Evolutionary conservation across 2,113 vertebrate genomes (phyloP).

Genomic region (Anarhynchus alexandrinus): DNA sequence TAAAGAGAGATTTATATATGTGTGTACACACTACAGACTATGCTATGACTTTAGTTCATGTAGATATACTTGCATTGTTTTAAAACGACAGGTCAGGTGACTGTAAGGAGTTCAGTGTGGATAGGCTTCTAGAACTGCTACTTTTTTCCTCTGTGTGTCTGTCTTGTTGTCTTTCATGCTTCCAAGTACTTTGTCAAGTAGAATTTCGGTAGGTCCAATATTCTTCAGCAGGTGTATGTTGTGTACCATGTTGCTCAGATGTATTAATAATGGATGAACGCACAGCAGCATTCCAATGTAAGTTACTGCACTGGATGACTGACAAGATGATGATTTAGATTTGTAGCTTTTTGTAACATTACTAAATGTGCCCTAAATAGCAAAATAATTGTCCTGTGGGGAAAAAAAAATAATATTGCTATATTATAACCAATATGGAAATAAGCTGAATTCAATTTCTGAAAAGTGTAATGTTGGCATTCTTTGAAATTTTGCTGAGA

Average conservation of each 20-base stretch:
- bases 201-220: background rate
- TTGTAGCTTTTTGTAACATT: background rate
- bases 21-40: background rate
- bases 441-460: background rate
- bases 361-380: background rate
- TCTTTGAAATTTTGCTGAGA: background rate
- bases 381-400: background rate
- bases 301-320: background rate
- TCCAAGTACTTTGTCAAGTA: background rate
- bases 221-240: background rate
- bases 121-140: background rate
- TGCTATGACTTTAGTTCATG: background rate
- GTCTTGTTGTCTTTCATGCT: background rate
- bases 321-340: background rate
- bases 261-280: background rate
- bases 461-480: background rate
- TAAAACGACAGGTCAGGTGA: background rate
- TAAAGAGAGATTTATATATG: background rate
- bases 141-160: background rate
- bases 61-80: background rate
- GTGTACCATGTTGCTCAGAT: background rate
- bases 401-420: too few relatives aligned
- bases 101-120: background rate
- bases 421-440: background rate
- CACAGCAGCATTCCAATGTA: background rate